Percentiles rank a stretch among this genome's conserved stretches.
Evolutionary conservation across 2,888 invertebrate species (phyloP).

Genomic region (Tanytarsus gracilentus): DNA sequence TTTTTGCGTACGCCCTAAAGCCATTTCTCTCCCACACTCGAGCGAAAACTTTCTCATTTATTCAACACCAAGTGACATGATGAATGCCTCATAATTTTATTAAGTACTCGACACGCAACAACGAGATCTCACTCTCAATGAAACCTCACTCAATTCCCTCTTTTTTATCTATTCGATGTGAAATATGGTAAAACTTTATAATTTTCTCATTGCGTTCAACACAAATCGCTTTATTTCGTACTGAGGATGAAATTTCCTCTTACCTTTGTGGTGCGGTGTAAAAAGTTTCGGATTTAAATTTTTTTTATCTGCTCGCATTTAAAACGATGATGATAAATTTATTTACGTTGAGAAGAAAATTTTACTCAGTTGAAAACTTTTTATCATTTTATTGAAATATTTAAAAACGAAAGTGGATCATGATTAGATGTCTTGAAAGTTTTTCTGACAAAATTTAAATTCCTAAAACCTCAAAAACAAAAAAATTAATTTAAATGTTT

Average conservation of each 20-base stretch:
- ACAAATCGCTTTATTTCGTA: no score
- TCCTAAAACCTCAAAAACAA: background rate
- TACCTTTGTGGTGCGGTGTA: no score
- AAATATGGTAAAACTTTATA: no score
- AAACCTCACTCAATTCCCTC: no score
- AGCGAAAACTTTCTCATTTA: no score
- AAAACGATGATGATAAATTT: slow-evolving; percentile 6
- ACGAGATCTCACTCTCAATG: no score
- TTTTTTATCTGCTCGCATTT: background rate
- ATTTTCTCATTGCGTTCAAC: no score
- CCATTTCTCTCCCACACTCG: background rate
- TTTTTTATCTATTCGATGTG: no score
- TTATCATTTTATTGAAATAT: background rate
- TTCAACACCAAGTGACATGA: slow-evolving; percentile 2
- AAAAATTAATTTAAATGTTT: slow-evolving; percentile 12
- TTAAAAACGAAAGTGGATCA: background rate
- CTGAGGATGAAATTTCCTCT: no score
- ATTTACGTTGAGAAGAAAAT: slow-evolving; percentile 4
- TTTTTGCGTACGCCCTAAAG: background rate
- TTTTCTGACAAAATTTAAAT: no score
- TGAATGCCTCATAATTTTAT: slow-evolving; percentile 12
- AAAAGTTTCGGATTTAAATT: background rate
- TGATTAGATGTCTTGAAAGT: background rate
- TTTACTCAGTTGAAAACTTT: background rate
- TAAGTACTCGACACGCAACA: slow-evolving; percentile 9